Conservation (phyloP, 35 echinoderm and acorn worm genomes). For the Eucidaris tribuloides region DNA sequence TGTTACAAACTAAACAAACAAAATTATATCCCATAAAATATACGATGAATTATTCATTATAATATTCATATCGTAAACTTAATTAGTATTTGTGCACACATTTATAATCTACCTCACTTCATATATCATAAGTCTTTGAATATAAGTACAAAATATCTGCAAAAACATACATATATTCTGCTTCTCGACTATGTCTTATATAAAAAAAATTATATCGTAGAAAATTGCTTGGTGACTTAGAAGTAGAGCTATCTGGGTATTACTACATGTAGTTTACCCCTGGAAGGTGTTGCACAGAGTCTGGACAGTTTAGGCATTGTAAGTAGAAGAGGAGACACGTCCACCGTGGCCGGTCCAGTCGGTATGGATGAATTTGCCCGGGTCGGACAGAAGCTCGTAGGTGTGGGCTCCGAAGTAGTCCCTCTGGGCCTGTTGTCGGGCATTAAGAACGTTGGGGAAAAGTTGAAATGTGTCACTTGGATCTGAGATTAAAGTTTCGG, state of each 20-base stretch:
- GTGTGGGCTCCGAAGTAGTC: slow-evolving; percentile 99
- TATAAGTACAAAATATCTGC: not conserved
- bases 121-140: not conserved
- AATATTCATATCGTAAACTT: too few relatives aligned
- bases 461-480: too few relatives aligned
- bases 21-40: too few relatives aligned
- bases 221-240: not conserved
- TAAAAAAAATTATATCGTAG: not conserved
- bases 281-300: not conserved
- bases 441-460: not conserved
- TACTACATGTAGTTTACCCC: not conserved
- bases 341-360: slow-evolving; percentile 99
- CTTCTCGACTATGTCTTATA: not conserved
- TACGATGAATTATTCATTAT: too few relatives aligned
- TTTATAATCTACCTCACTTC: too few relatives aligned
- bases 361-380: slow-evolving; percentile 95
- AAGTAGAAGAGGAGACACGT: slow-evolving; percentile 86
- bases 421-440: slow-evolving; percentile 75
- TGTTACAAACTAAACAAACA: too few relatives aligned
- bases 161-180: not conserved
- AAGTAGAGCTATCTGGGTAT: not conserved
- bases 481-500: too few relatives aligned
- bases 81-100: too few relatives aligned
- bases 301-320: slow-evolving; percentile 93
- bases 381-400: slow-evolving; percentile 77